Evolutionary conservation across 2,113 vertebrate genomes (phyloP).

Genomic region (Thalassoma bifasciatum): DNA sequence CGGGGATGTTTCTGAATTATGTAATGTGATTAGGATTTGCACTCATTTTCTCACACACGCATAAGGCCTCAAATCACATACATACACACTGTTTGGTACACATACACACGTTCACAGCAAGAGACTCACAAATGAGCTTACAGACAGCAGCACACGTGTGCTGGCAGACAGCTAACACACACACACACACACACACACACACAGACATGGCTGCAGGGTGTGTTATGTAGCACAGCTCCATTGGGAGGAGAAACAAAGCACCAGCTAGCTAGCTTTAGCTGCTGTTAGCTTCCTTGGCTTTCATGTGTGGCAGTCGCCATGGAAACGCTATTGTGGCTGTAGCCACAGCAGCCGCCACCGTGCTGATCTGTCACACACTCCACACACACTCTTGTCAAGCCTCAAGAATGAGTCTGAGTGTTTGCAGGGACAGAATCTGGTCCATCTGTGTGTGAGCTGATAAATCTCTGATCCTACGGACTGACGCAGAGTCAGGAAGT

Average conservation of each 20-base stretch:
- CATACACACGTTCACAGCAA: conserved; percentile 16
- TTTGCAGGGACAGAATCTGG: neutral
- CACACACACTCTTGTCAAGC: conserved; percentile 40
- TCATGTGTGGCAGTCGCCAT: conserved; percentile 73
- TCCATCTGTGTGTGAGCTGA: conserved; percentile 10
- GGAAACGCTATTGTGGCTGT: conserved; percentile 73
- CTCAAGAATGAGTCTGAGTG: conserved; percentile 1
- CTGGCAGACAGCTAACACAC: conserved; percentile 40
- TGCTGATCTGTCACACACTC: conserved; percentile 55
- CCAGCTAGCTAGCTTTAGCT: conserved; percentile 58
- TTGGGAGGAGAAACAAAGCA: conserved; percentile 71
- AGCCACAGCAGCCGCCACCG: conserved; percentile 34
- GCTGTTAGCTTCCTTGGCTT: conserved; percentile 57
- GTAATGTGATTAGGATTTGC: conserved; percentile 61
- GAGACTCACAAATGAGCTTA: conserved; percentile 43
- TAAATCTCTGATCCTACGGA: neutral
- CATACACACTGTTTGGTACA: conserved; percentile 30
- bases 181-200: conserved; percentile 28
- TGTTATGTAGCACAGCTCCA: conserved; percentile 76
- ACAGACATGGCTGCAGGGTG: conserved; percentile 62
- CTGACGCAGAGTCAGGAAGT: neutral
- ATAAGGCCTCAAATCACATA: conserved; percentile 22
- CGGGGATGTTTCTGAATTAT: conserved; percentile 39
- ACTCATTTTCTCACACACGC: conserved; percentile 44
- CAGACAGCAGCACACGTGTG: conserved; percentile 49